These are phyloP conservation scores for Listrodromus nycthemerus DNA, from an alignment of 2,888 invertebrate genomes.

Conservation along the genomic window DNA sequence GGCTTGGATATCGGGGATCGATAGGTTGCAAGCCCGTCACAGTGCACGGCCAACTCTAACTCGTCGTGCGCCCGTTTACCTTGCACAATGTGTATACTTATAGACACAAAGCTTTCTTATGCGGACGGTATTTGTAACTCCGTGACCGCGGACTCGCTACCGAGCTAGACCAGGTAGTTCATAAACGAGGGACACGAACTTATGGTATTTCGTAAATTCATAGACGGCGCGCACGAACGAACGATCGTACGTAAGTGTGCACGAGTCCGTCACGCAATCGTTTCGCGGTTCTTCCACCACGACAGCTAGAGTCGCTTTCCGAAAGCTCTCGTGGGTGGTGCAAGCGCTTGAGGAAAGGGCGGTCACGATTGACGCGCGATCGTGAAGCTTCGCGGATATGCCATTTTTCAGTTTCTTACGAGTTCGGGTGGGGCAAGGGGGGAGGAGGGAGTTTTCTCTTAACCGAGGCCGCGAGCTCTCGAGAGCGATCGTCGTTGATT, in stretches of 20 bases:
- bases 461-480: background rate
- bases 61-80: constrained; percentile 18
- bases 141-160: background rate
- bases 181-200: constrained; percentile 45
- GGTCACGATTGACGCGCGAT: constrained; percentile 46
- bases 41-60: constrained; percentile 50
- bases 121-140: background rate
- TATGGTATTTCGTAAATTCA: constrained; percentile 33
- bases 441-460: background rate
- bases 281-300: constrained; percentile 18
- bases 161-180: constrained; percentile 33
- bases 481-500: constrained; percentile 45
- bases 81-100: background rate
- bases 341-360: constrained; percentile 45
- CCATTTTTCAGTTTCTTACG: constrained; percentile 7
- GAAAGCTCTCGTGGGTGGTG: constrained; percentile 13
- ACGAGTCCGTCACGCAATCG: constrained; percentile 48
- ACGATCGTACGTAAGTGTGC: background rate
- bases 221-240: background rate
- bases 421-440: too few species aligned
- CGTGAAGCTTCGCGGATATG: constrained; percentile 45
- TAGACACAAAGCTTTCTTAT: background rate
- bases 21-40: constrained; percentile 52
- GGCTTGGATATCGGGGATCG: constrained; percentile 37
- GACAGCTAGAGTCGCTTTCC: background rate